Evolutionary conservation across 2,888 invertebrate genomes (phyloP).

Genomic region (Automeris io): DNA sequence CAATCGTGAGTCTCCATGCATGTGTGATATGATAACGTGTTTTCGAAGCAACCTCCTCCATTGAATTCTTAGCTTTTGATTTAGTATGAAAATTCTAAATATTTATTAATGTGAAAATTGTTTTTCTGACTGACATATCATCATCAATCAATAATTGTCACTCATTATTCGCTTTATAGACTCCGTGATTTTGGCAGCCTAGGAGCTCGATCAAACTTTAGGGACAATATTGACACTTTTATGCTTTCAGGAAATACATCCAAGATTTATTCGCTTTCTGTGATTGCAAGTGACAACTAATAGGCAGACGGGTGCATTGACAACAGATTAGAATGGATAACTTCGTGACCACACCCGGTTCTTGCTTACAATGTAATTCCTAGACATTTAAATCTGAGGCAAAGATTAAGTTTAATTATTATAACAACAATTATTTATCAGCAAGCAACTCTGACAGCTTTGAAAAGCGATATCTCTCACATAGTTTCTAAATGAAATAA

Average conservation of each 20-base stretch:
- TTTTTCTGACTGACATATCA: too few relatives aligned
- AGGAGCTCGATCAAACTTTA: too few relatives aligned
- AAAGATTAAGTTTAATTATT: conserved; percentile 7
- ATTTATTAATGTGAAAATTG: conserved; percentile 22
- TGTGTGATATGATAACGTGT: conserved; percentile 45
- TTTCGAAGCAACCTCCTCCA: conserved; percentile 12
- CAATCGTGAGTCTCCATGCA: conserved; percentile 59
- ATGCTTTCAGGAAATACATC: too few relatives aligned
- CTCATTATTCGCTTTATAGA: too few relatives aligned
- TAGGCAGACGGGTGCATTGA: not conserved
- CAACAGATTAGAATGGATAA: conserved; percentile 44
- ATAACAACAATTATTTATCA: too few relatives aligned
- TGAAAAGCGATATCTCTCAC: too few relatives aligned
- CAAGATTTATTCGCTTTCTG: not conserved
- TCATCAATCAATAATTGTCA: too few relatives aligned
- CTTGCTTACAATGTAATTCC: conserved; percentile 21
- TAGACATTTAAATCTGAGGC: conserved; percentile 12
- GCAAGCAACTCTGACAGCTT: too few relatives aligned
- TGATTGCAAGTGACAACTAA: too few relatives aligned
- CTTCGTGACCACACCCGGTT: conserved; percentile 49
- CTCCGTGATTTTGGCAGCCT: too few relatives aligned
- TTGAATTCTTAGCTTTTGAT: conserved; percentile 7
- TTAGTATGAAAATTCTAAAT: conserved; percentile 21
- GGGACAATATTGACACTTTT: too few relatives aligned
- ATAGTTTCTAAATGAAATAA: too few relatives aligned